phyloP scores from a whole-genome alignment of 1,140 invertebrate species.

The Lordiphosa mommai region DNA sequence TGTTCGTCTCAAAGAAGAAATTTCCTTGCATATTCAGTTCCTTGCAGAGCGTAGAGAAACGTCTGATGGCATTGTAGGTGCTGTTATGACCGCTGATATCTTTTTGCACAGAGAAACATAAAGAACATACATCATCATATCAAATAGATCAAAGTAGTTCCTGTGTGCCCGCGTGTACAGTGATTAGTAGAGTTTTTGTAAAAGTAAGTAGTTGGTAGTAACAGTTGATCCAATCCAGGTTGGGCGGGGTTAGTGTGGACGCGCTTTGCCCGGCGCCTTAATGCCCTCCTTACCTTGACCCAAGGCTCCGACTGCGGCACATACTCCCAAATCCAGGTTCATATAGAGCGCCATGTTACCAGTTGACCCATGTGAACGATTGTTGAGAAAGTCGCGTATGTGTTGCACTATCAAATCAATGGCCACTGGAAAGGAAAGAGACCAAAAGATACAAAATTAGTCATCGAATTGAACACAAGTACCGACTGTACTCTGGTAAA shows the following conservation, averaged over 20 bases:
- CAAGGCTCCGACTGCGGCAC: constrained; percentile 12
- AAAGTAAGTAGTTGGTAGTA: constrained; percentile 7
- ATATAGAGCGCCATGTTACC: constrained; percentile 61
- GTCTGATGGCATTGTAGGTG: constrained; percentile 64
- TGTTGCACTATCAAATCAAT: constrained; percentile 97
- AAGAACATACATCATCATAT: constrained; percentile 29
- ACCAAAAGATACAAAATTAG: background rate
- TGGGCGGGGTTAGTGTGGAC: constrained; percentile 53
- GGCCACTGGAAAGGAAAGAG: constrained; percentile 86
- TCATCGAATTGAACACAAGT: background rate
- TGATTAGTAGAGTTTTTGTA: constrained; percentile 14
- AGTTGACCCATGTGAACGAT: constrained; percentile 79
- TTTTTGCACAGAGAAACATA: constrained; percentile 51
- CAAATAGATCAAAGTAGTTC: constrained; percentile 9
- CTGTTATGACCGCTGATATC: constrained; percentile 36
- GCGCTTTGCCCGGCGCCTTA: constrained; percentile 37
- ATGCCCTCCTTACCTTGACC: constrained; percentile 53
- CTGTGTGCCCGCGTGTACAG: constrained; percentile 24
- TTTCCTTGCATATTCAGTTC: constrained; percentile 71
- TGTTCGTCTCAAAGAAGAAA: constrained; percentile 73
- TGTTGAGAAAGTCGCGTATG: constrained; percentile 89
- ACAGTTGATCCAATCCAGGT: constrained; percentile 31
- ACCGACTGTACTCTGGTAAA: constrained; percentile 2
- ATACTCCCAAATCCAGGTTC: constrained; percentile 52
- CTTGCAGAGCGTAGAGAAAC: constrained; percentile 78